Base-by-base conservation (phyloP, 2,113 vertebrate genomes). In the Petrocephalus zakoni region DNA sequence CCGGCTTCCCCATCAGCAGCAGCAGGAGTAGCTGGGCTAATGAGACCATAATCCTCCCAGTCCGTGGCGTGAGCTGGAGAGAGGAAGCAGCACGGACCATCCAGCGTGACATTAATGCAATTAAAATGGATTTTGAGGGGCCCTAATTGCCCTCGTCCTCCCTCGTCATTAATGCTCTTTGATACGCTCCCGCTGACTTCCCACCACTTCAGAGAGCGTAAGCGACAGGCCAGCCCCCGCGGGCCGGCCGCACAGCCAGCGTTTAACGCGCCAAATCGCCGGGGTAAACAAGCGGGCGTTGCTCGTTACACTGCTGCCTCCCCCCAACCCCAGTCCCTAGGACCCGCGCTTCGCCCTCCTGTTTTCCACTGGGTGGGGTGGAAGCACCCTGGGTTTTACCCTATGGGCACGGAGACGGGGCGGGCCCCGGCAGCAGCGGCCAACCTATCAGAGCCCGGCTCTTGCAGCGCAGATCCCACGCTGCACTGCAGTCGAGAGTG, bases 61-160 rank as follows among this genome's bases (percentile, higher is more conserved):
- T 86, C 53, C 7, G 25, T 10, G 37, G 47, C 55, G 52, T 56
- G 21, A 83, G 19, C 87, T 56, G 91, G 86, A 89, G 92, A 92
- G 92, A 89, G 90, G 56, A 72, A 78, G 47, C 58, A 7, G 51
- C 29, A 87, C 72, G 49, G 68, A 56, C 37, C 55, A 58, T 86
- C 42, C 17, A 87, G 53, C 56, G 10, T 55, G 85, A 29, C 86
- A 88, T 53, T 68, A 87, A 25, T 64, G 86, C 75, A 89, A 87
- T 89, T 89, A 89, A 88, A 89, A 34, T 87, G 46, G 42, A 85
- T 83, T 83, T 82, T 87, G 86, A 89, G 93, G 94, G 93, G 93
- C 94, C 94, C 92, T 95, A 95, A 95, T 95, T 95, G 93, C 90
- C 92, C 92, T 91, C 91, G 93, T 93, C 92, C 92, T 93, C 88